Conservation (phyloP, 2,113 vertebrate genomes). For the Loxodonta africana region DNA sequence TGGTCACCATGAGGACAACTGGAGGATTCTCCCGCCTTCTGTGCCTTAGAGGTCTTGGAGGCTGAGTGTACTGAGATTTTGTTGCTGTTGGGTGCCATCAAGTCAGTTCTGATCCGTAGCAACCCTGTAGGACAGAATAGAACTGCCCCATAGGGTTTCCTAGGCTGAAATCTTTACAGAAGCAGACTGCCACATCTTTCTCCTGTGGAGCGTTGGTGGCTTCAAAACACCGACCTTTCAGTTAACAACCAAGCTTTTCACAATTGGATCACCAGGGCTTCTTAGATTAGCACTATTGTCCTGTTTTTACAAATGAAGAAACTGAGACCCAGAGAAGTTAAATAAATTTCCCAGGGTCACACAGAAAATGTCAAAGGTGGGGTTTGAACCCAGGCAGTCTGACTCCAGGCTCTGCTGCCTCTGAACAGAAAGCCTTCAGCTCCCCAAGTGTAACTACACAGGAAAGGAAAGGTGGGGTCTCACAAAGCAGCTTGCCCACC, state of each 20-base stretch:
- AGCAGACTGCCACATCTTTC: background rate
- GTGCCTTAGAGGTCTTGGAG: background rate
- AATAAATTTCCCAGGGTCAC: background rate
- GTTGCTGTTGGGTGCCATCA: background rate
- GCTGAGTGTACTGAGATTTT: background rate
- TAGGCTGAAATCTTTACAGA: background rate
- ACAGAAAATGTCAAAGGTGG: background rate
- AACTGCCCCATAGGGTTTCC: background rate
- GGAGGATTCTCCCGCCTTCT: background rate
- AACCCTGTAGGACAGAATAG: background rate
- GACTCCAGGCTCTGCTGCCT: background rate
- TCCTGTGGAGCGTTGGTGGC: background rate
- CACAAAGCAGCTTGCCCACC: background rate
- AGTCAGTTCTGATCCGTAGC: background rate
- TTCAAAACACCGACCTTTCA: background rate
- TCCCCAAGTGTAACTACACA: background rate
- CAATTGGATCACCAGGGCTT: background rate
- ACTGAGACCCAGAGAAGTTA: background rate
- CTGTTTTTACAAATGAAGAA: slow-evolving; percentile 25
- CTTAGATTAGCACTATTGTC: background rate
- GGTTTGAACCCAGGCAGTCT: background rate
- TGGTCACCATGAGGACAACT: background rate
- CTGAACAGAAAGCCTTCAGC: background rate
- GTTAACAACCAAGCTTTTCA: background rate
- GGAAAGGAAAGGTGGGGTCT: background rate